Evolutionary conservation across 2,113 vertebrate genomes (phyloP).

Genomic region (Petaurus breviceps): DNA sequence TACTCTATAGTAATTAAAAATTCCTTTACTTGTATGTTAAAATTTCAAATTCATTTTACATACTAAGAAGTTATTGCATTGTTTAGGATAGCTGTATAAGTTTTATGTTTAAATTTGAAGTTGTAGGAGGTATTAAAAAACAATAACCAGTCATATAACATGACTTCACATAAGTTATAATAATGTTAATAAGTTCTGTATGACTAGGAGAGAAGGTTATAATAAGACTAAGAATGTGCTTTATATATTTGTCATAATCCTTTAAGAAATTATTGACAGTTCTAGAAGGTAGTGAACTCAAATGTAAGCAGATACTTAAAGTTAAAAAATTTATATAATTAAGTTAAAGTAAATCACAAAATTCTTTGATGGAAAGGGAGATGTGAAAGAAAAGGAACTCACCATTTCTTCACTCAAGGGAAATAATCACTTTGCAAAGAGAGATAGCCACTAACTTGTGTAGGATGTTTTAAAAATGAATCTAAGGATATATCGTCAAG

Average conservation of each 20-base stretch:
- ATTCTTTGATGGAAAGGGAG: not conserved
- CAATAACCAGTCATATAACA: not conserved
- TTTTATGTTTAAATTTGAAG: not conserved
- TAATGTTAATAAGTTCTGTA: not conserved
- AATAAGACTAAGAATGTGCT: constrained; percentile 57
- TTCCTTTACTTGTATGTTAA: fast-evolving
- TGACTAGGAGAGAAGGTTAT: constrained; percentile 8
- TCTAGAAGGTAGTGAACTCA: constrained; percentile 29
- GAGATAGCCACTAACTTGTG: not conserved
- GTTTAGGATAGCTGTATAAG: not conserved
- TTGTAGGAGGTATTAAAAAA: not conserved
- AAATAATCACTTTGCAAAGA: not conserved
- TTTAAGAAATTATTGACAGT: constrained; percentile 50
- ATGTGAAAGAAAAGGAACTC: not conserved
- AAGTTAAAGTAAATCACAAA: not conserved
- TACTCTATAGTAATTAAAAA: not conserved
- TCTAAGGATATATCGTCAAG: not conserved
- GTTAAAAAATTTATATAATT: not conserved
- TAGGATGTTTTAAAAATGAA: not conserved
- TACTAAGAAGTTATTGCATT: not conserved
- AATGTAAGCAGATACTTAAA: constrained; percentile 45
- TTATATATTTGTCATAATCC: not conserved
- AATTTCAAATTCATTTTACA: not conserved
- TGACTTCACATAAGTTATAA: not conserved
- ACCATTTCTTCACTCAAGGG: not conserved